phyloP scores from a whole-genome alignment of 2,888 invertebrate genomes.

The Cacoxenus indagator region DNA sequence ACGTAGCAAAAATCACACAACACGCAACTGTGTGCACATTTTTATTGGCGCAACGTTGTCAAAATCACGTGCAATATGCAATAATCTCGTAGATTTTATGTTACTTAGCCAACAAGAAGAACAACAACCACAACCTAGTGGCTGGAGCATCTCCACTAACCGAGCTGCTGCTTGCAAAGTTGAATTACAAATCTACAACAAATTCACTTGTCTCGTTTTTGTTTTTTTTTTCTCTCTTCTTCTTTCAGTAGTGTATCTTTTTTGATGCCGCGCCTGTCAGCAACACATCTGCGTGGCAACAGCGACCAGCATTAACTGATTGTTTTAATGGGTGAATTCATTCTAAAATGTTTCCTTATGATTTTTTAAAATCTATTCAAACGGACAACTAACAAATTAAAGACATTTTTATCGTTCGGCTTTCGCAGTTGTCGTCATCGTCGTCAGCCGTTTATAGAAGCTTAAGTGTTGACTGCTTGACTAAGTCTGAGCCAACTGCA shows the following conservation, averaged over 20 bases:
- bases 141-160: not conserved
- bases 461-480: not conserved
- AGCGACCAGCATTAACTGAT: constrained; percentile 42
- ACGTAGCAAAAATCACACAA: not conserved
- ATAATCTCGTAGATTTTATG: constrained; percentile 58
- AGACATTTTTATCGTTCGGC: constrained; percentile 47
- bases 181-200: constrained; percentile 37
- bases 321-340: constrained; percentile 41
- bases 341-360: constrained; percentile 46
- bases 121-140: not conserved
- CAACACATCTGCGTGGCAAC: not conserved
- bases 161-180: constrained; percentile 2
- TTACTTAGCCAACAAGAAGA: constrained; percentile 28
- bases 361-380: constrained; percentile 54
- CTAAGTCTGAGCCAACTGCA: not conserved
- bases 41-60: constrained; percentile 63
- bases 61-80: constrained; percentile 58
- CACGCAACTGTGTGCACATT: constrained; percentile 35
- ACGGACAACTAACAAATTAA: constrained; percentile 61
- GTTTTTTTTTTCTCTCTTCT: too few species aligned
- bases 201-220: constrained; percentile 49
- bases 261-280: not conserved
- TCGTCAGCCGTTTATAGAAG: constrained; percentile 1
- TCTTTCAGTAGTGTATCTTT: too few species aligned
- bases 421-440: constrained; percentile 28